These are phyloP conservation scores for Serinus canaria DNA, from an alignment of 2,113 vertebrate species.

Conservation along the genomic window DNA sequence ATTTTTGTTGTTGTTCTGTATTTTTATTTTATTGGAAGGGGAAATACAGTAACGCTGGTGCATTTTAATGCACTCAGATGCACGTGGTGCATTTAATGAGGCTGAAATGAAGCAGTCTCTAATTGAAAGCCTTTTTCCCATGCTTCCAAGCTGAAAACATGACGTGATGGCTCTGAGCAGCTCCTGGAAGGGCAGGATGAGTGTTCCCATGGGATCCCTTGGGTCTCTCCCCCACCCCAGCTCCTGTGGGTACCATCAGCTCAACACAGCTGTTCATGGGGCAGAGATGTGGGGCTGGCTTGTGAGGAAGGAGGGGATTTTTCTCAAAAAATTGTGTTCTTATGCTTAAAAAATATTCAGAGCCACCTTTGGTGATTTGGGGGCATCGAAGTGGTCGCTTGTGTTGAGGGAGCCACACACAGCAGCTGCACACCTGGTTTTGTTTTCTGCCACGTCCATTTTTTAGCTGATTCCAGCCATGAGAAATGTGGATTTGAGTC, in stretches of 20 bases:
- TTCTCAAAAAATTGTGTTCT: neutral
- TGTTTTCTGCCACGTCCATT: rapidly evolving
- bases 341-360: neutral
- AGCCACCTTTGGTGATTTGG: neutral
- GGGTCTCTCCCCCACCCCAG: neutral
- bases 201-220: rapidly evolving
- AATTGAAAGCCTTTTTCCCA: neutral
- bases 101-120: neutral
- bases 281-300: neutral
- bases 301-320: neutral
- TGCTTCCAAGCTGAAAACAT: neutral
- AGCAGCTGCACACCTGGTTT: neutral
- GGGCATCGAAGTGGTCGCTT: rapidly evolving
- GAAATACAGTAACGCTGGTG: neutral
- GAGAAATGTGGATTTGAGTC: neutral
- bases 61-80: neutral
- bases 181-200: neutral
- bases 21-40: neutral
- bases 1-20: neutral
- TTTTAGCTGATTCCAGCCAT: neutral
- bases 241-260: neutral
- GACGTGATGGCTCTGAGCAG: neutral
- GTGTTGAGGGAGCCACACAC: neutral
- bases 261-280: neutral
- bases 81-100: neutral